Evolutionary conservation across 2,113 vertebrate genomes (phyloP).

Genomic region (Forbesichthys papilliferus): DNA sequence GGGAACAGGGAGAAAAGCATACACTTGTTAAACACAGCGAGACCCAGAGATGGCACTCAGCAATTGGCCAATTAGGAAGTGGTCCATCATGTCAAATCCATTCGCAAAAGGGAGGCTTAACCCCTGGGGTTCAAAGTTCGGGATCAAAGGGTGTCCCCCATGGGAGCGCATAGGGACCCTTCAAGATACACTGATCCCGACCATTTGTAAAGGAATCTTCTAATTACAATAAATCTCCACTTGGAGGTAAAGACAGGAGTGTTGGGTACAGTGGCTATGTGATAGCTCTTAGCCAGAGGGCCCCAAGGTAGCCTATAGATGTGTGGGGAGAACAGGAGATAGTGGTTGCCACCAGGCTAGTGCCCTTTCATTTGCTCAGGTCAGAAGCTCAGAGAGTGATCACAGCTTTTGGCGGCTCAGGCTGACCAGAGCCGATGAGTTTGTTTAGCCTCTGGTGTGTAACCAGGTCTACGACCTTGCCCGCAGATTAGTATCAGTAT

Average conservation of each 20-base stretch:
- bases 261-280: constrained; percentile 72
- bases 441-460: constrained; percentile 65
- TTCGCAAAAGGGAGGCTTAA: constrained; percentile 78
- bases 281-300: constrained; percentile 63
- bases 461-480: constrained; percentile 79
- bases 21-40: constrained; percentile 65
- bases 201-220: constrained; percentile 80
- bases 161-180: constrained; percentile 68
- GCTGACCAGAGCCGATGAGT: constrained; percentile 64
- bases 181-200: constrained; percentile 74
- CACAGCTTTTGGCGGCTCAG: constrained; percentile 56
- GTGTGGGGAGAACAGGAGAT: constrained; percentile 61
- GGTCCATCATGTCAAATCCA: constrained; percentile 76
- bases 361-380: constrained; percentile 71
- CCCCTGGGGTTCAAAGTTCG: constrained; percentile 72
- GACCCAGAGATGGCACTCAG: constrained; percentile 42
- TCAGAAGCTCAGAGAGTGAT: constrained; percentile 72
- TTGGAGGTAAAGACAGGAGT: constrained; percentile 64
- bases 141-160: constrained; percentile 77
- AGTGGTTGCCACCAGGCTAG: constrained; percentile 59
- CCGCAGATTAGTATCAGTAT: constrained; percentile 79
- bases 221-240: constrained; percentile 81
- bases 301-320: constrained; percentile 64
- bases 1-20: constrained; percentile 39
- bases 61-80: constrained; percentile 76